Percentiles rank a stretch among this genome's conserved stretches.
Evolutionary conservation across 2,113 vertebrate species (phyloP).

Genomic region (Megaceryle torquata): DNA sequence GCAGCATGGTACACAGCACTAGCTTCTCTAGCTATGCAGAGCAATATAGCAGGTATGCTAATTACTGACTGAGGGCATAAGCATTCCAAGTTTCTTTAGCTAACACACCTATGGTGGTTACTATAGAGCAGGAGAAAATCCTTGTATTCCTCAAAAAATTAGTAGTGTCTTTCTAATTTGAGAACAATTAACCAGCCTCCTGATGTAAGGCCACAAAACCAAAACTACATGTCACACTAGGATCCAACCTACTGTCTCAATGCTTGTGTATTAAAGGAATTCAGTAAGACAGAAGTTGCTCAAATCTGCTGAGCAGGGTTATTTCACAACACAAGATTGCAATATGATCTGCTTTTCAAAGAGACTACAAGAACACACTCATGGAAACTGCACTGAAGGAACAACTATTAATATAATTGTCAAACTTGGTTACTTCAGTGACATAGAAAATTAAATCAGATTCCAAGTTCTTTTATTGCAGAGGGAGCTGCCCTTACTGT

Average conservation of each 20-base stretch:
- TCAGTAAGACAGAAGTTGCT: neutral
- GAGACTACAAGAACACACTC: neutral
- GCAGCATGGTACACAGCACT: fast-evolving
- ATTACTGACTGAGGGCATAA: neutral
- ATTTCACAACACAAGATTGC: neutral
- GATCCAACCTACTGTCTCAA: neutral
- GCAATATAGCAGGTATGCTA: neutral
- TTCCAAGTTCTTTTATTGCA: neutral
- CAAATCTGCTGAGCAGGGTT: neutral
- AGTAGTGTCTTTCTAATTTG: neutral
- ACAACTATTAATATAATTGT: neutral
- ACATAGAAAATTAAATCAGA: neutral
- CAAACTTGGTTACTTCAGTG: neutral
- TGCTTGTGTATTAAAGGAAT: neutral
- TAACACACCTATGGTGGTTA: neutral
- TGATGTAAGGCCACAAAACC: neutral
- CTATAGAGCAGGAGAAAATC: neutral
- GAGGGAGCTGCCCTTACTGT: neutral
- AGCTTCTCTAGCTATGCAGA: neutral
- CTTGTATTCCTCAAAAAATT: neutral
- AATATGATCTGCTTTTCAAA: neutral
- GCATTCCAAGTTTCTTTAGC: neutral
- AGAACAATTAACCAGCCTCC: neutral
- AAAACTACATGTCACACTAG: neutral
- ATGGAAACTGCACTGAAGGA: neutral